phyloP scores from a whole-genome alignment of 2,888 invertebrate species.

The Drosophila kambysellisi region DNA sequence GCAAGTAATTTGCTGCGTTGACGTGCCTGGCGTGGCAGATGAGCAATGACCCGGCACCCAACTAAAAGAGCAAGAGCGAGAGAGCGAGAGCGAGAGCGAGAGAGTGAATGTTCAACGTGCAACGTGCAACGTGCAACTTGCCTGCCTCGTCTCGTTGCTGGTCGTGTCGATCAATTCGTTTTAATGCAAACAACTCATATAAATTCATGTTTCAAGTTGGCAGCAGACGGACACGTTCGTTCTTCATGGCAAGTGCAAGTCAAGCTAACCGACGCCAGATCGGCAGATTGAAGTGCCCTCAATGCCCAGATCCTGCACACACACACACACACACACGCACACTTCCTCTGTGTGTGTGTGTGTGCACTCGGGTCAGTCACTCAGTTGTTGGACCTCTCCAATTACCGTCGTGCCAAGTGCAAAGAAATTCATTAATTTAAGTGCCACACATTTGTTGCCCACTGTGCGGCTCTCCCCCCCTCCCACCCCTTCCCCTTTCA shows the following conservation, averaged over 20 bases:
- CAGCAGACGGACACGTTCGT: slow-evolving; percentile 30
- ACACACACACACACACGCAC: not conserved
- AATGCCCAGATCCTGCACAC: slow-evolving; percentile 18
- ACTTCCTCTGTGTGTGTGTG: not conserved
- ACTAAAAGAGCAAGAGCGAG: not conserved
- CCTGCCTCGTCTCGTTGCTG: slow-evolving; percentile 15
- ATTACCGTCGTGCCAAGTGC: slow-evolving; percentile 71
- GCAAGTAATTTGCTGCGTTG: slow-evolving; percentile 78
- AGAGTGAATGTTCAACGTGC: not conserved
- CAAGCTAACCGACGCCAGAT: slow-evolving; percentile 39
- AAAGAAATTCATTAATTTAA: slow-evolving; percentile 80
- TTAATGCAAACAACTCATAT: slow-evolving; percentile 80
- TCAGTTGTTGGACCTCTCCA: slow-evolving; percentile 49
- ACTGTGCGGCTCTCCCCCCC: slow-evolving; percentile 61
- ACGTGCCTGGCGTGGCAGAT: slow-evolving; percentile 79
- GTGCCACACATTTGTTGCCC: slow-evolving; percentile 79
- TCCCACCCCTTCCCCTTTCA: not conserved
- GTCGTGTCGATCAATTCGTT: slow-evolving; percentile 79
- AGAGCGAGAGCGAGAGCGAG: not conserved
- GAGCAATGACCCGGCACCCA: slow-evolving; percentile 70
- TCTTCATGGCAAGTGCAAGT: slow-evolving; percentile 18
- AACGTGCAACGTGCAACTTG: slow-evolving; percentile 3
- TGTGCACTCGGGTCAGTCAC: slow-evolving; percentile 47
- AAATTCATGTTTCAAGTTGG: slow-evolving; percentile 75
- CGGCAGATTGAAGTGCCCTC: slow-evolving; percentile 51